phyloP scores from a whole-genome alignment of 2,888 invertebrate genomes.

The Epirrhoe alternata region DNA sequence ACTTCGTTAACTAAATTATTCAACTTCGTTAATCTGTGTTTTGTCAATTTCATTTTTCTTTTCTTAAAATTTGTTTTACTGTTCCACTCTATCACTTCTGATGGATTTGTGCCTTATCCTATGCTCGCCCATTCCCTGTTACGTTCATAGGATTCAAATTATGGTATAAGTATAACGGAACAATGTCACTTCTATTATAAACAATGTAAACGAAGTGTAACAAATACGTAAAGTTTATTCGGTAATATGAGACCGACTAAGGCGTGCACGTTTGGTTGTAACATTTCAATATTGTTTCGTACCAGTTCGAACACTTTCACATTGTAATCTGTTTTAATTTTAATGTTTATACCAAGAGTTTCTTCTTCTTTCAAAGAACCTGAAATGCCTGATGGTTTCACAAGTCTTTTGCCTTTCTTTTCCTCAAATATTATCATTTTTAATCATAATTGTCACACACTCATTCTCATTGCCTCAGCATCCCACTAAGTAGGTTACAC shows the following conservation, averaged over 20 bases:
- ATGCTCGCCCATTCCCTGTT: too few species aligned
- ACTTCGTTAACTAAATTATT: background rate
- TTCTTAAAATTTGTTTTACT: background rate
- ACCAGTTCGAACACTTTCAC: conserved; percentile 7
- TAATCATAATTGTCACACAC: too few species aligned
- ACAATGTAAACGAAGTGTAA: conserved; percentile 7
- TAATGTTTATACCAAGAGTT: background rate
- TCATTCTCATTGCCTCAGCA: too few species aligned
- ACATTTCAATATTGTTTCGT: conserved; percentile 21
- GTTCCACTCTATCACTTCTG: too few species aligned
- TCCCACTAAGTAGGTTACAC: too few species aligned
- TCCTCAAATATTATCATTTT: too few species aligned
- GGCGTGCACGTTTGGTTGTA: conserved; percentile 31
- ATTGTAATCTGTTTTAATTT: conserved; percentile 18
- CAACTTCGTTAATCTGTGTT: background rate
- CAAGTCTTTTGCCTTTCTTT: background rate
- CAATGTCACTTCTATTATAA: background rate
- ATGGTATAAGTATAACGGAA: background rate
- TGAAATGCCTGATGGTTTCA: background rate
- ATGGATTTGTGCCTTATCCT: too few species aligned
- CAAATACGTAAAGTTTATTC: conserved; percentile 19
- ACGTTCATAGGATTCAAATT: background rate
- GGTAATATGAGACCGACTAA: conserved; percentile 32
- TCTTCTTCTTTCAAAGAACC: background rate
- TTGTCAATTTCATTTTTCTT: background rate